phyloP scores from a whole-genome alignment of 1,140 invertebrate species.

The Drosophila insularis region DNA sequence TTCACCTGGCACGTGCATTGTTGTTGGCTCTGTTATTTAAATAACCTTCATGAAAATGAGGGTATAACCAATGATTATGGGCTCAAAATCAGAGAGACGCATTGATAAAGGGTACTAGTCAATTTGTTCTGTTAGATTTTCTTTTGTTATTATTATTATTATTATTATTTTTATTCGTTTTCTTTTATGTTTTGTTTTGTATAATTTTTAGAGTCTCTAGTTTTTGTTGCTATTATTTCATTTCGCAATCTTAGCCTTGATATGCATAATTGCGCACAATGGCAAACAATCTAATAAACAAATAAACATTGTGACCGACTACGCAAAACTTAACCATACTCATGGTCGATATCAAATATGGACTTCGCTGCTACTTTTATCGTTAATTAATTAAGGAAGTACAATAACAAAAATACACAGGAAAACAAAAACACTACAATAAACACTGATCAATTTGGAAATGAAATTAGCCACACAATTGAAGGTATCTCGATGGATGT shows the following conservation, averaged over 20 bases:
- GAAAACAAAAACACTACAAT: not conserved
- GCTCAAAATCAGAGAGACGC: too few species aligned
- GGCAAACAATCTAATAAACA: constrained; percentile 58
- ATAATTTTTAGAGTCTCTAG: too few species aligned
- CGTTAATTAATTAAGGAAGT: constrained; percentile 12
- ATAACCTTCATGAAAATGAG: too few species aligned
- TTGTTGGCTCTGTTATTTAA: too few species aligned
- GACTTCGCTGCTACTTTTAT: not conserved
- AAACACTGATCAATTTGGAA: not conserved
- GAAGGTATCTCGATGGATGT: not conserved
- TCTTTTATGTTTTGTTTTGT: too few species aligned
- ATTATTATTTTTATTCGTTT: too few species aligned
- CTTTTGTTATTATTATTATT: constrained; percentile 37
- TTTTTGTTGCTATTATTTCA: constrained; percentile 21
- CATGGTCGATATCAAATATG: constrained; percentile 9
- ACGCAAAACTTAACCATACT: constrained; percentile 24
- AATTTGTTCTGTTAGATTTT: not conserved
- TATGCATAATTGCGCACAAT: constrained; percentile 70
- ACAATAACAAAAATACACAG: not conserved
- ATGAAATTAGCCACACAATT: not conserved
- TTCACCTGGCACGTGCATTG: too few species aligned
- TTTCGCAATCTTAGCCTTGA: constrained; percentile 65
- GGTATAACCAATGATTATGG: too few species aligned
- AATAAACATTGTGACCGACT: constrained; percentile 6
- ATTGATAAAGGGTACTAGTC: too few species aligned